Percentiles rank a stretch among this genome's conserved stretches.
Evolutionary conservation across 2,888 invertebrate genomes (phyloP).

Genomic region (Corythucha ciliata): DNA sequence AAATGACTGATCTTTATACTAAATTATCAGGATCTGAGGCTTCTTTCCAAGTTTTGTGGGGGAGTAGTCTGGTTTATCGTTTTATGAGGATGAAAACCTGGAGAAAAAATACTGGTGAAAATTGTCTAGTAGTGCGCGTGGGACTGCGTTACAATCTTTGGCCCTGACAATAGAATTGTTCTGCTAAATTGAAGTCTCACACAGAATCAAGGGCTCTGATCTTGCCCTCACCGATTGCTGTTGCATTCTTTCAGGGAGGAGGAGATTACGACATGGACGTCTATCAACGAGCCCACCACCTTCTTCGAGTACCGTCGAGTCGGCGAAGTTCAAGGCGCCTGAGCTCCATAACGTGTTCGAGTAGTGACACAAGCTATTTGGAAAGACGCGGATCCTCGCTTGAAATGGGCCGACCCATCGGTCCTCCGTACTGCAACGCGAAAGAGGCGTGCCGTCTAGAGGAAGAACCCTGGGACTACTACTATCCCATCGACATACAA

Average conservation of each 20-base stretch:
- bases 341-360: constrained; percentile 76
- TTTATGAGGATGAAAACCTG: no score
- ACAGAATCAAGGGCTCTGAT: no score
- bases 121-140: no score
- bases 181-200: no score
- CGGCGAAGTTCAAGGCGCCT: constrained; percentile 47
- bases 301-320: constrained; percentile 31
- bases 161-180: no score
- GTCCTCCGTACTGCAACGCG: constrained; percentile 39
- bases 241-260: constrained; percentile 26
- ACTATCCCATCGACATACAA: constrained; percentile 54
- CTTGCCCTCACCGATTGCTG: no score
- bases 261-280: constrained; percentile 32
- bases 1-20: no score
- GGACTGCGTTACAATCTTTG: no score
- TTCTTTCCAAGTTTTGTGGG: no score
- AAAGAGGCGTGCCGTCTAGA: constrained; percentile 32
- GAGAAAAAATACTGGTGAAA: no score
- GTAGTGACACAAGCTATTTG: constrained; percentile 73
- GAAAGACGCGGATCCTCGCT: constrained; percentile 73
- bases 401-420: constrained; percentile 58
- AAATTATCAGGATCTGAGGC: no score
- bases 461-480: constrained; percentile 46
- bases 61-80: no score
- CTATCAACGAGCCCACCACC: constrained; percentile 25